Evolutionary conservation across 2,113 vertebrate genomes (phyloP).

Genomic region (Anthoscopus minutus): DNA sequence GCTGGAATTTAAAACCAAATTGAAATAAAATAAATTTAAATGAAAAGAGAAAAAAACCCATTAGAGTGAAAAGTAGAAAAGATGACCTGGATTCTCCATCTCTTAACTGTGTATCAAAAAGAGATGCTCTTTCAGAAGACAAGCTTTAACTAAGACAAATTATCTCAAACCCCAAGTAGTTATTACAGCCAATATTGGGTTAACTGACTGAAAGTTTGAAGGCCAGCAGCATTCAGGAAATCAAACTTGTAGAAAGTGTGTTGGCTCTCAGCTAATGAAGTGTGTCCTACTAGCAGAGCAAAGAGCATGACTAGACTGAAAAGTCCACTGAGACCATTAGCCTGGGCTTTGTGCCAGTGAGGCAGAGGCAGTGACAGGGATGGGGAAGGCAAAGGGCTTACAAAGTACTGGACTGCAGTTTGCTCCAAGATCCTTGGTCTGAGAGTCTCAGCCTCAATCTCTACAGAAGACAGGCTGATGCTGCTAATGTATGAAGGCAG

Average conservation of each 20-base stretch:
- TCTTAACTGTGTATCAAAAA: not conserved
- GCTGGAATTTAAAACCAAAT: not conserved
- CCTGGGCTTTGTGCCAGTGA: not conserved
- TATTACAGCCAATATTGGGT: not conserved
- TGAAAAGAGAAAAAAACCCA: rapidly evolving
- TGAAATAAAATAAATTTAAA: not conserved
- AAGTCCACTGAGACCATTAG: not conserved
- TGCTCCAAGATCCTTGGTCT: not conserved
- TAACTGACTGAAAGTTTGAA: not conserved
- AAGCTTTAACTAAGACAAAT: not conserved
- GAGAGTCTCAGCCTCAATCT: not conserved
- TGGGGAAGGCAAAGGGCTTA: not conserved
- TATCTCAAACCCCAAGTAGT: not conserved
- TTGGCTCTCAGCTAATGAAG: not conserved
- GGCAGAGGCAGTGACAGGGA: not conserved
- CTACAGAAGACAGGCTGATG: not conserved
- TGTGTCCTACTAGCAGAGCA: not conserved
- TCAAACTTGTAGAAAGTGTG: not conserved
- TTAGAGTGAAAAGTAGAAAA: not conserved
- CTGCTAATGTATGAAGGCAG: not conserved
- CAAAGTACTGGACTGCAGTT: not conserved
- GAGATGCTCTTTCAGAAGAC: not conserved
- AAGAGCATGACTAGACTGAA: not conserved
- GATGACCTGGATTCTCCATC: rapidly evolving
- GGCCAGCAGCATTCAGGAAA: not conserved